Evolutionary conservation across 2,113 vertebrate genomes (phyloP).

Genomic region (Ceyx margarethae): DNA sequence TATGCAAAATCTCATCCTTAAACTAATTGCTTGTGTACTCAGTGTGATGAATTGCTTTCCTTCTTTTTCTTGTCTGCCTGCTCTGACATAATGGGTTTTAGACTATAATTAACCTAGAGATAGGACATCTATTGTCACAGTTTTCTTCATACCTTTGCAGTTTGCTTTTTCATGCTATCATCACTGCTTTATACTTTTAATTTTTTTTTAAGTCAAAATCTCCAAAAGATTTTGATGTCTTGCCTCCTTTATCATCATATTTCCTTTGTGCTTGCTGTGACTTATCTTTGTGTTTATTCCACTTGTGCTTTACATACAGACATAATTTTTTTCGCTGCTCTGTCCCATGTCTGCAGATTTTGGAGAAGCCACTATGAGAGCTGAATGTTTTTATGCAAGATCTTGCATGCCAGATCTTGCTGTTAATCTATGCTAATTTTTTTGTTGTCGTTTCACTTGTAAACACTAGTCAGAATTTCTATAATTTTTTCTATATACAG

Average conservation of each 20-base stretch:
- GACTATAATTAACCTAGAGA: conserved; percentile 30
- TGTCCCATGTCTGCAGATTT: neutral
- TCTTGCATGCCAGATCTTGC: neutral
- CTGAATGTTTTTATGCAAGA: neutral
- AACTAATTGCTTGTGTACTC: neutral
- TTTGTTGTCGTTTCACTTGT: neutral
- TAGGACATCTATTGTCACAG: neutral
- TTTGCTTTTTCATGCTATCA: neutral
- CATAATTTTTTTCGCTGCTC: neutral
- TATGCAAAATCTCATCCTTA: conserved; percentile 19
- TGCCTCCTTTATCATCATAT: neutral
- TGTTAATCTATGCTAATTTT: neutral
- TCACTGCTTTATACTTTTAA: neutral
- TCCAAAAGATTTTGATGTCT: neutral
- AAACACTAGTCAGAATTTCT: neutral
- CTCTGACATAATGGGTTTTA: neutral
- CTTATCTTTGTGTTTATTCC: neutral
- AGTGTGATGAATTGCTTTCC: neutral
- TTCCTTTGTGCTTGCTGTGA: neutral
- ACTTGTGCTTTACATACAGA: neutral
- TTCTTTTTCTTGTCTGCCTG: conserved; percentile 3
- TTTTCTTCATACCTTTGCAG: neutral
- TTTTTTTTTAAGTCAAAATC: neutral
- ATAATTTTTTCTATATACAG: neutral
- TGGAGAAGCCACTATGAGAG: neutral